Base-by-base conservation (phyloP, 2,888 invertebrate species). In the Andrena bucephala region DNA sequence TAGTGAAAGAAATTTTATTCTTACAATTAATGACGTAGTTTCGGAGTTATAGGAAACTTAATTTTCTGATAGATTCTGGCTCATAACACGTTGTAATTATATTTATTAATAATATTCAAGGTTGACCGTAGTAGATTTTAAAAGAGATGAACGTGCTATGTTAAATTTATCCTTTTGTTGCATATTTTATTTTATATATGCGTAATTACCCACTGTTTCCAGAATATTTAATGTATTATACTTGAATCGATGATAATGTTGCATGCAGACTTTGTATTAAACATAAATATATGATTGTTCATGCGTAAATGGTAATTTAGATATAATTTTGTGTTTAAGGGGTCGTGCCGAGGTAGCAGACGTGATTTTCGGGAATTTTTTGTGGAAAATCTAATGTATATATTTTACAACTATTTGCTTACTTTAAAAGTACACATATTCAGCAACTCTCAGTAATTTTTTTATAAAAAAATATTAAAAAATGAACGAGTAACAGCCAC, bases 191-290 rank as follows among this genome's bases (percentile, higher is more conserved):
- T 52, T 63, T 27, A n/a, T 20, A 48, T 6, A 13, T 20, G 16
- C 29, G 13, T 29, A 42, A 60, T 70, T 70, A 29, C 62, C 13
- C 7, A 7, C 48, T 31, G 31, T 50, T 33, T 27, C 24, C 13
- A 36, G 20, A 42, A 20, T 36, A 60, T n/a, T n/a, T 33, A 36
- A 33, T 24, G 16, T 59, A 10, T 24, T 48, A 13, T 59, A 76
- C n/a, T 50, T 33, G 2, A 67, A 24, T 48, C 13, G 59, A 36
- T 69, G 27, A 16, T 59, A 69, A 57, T 65, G 29, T 69, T 52
- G 77, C 77, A 79, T 79, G 79, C 48, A 66, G 10, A 66, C 16
- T 66, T 77, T 33, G 10, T 65, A 65, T 69, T 52, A 62, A 62
- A 29, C 29, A 42, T 54, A 42, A 70, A 52, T 20, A 27, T 50